Base-by-base conservation (phyloP, 2,797 vertebrate genomes). In the Acipenser transmontanus region DNA sequence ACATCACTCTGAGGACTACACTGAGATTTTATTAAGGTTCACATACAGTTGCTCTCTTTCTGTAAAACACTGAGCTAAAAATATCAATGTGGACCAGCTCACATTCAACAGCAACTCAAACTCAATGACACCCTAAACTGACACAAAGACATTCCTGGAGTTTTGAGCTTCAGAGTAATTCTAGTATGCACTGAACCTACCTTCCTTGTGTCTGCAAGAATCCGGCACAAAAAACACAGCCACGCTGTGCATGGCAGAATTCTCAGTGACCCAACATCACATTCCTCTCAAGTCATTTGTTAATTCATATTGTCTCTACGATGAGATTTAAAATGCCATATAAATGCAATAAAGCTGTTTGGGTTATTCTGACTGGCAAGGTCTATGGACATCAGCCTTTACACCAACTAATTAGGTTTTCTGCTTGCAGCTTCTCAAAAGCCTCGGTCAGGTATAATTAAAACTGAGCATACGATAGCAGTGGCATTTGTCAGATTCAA, bases 401-500 rank as follows among this genome's bases (percentile, higher is more conserved):
- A 82, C 79, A 83, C 80, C 71, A 82, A 78, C 87, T 94, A 95
- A 97, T 95, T 93, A 95, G 92, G 89, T 89, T 84, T 88, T 91
- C 82, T 87, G 83, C 83, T 85, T 78, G 65, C 79, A 85, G 84
- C 85, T 80, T 83, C 79, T 83, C 87, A 34, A 85, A 90, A 87
- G 83, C 85, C 75, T 85, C 86, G 84, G 85, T 91, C 91, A 93
- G 90, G 89, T 92, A 77, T 93, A 96, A 98, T 97, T 98, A 98
- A 97, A 95, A 89, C 84, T 69, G 84, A 91, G 85, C 82, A 84
- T 73, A 85, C 93, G 95, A 95, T 93, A 95, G 94, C 86, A 64
- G 70, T 96, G 94, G 88, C 93, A 97, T 97, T 97, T 98, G 91
- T 93, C 87, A 91, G 87, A 88, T 89, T 89, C 82, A 87, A 89